Evolutionary conservation across 2,797 vertebrate genomes (phyloP).

Genomic region (Halcyon smyrnensis): DNA sequence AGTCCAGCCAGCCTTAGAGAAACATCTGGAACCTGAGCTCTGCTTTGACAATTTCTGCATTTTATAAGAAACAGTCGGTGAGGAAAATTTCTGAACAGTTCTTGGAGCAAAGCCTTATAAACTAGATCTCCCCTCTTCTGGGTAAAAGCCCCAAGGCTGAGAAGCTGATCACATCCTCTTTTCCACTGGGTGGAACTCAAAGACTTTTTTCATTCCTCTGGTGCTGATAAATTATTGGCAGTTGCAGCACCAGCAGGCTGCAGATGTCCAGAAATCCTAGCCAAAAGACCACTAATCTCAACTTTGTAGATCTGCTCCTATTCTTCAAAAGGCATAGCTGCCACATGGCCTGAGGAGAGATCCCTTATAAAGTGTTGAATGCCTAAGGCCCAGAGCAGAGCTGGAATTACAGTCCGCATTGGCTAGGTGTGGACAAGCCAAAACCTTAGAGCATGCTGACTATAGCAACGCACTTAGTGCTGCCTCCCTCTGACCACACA

Average conservation of each 20-base stretch:
- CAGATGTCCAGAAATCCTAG: neutral
- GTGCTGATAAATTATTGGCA: neutral
- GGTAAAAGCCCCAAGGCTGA: neutral
- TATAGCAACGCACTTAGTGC: neutral
- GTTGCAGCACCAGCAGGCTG: neutral
- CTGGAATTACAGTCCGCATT: neutral
- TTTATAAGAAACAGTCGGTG: neutral
- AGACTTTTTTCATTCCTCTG: neutral
- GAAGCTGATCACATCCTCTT: neutral
- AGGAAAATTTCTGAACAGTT: neutral
- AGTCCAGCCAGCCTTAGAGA: neutral
- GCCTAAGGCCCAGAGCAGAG: neutral
- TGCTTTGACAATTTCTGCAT: neutral
- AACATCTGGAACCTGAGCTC: neutral
- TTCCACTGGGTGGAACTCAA: constrained; percentile 14
- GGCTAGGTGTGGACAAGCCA: neutral
- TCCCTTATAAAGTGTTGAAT: neutral
- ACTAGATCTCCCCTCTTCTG: neutral
- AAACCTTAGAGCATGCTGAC: neutral
- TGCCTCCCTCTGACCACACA: neutral
- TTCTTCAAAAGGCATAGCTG: neutral
- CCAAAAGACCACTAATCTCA: neutral
- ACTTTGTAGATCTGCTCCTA: neutral
- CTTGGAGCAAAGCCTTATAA: neutral
- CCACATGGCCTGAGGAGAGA: neutral